These are phyloP conservation scores for Tinea pellionella DNA, from an alignment of 2,888 invertebrate genomes.

Conservation along the genomic window DNA sequence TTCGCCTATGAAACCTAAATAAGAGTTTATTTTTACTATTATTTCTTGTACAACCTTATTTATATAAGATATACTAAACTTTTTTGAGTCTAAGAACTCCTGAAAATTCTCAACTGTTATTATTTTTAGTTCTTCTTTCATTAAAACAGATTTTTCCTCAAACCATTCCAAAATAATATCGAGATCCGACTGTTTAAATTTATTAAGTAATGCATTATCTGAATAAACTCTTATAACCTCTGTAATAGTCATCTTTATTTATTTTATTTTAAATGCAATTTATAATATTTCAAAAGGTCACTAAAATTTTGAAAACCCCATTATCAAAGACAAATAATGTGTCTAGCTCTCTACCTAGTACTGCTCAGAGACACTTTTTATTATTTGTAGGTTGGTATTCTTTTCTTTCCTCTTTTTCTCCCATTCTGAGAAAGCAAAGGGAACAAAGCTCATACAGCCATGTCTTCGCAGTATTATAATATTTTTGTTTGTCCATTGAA, in stretches of 20 bases:
- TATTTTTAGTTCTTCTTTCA: conserved; percentile 33
- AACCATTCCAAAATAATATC: conserved; percentile 40
- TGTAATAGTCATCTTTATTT: not conserved
- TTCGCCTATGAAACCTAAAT: conserved; percentile 47
- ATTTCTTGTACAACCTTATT: not conserved
- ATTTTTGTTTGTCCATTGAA: no score
- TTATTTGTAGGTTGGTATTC: no score
- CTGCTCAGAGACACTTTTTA: no score
- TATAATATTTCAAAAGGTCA: no score
- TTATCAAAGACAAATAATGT: no score
- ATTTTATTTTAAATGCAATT: not conserved
- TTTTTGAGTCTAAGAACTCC: conserved; percentile 42
- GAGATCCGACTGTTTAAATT: conserved; percentile 44
- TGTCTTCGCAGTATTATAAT: no score
- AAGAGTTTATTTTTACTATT: not conserved
- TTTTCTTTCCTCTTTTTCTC: no score
- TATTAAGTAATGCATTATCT: conserved; percentile 11
- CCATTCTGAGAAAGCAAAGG: no score
- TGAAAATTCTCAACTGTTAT: conserved; percentile 42
- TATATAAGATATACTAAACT: conserved; percentile 24
- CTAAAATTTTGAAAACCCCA: no score
- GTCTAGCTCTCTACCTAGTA: no score
- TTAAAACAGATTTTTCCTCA: conserved; percentile 29
- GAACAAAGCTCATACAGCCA: no score
- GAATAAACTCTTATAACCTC: conserved; percentile 30